These are phyloP conservation scores for Morphnarchus princeps DNA, from an alignment of 2,113 vertebrate species.

Conservation along the genomic window DNA sequence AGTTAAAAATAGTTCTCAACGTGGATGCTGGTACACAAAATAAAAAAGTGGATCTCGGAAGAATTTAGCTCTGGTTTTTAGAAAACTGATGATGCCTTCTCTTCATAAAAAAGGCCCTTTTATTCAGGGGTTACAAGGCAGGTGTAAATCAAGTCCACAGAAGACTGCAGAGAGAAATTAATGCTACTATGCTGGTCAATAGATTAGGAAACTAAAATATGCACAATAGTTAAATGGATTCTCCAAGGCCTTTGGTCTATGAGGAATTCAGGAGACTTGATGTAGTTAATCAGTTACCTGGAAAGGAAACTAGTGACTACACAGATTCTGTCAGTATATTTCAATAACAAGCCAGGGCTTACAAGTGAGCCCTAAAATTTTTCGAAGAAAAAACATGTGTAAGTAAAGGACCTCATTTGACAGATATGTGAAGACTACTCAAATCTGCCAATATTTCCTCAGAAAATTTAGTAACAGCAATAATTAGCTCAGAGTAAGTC, in stretches of 20 bases:
- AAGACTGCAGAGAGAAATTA: neutral
- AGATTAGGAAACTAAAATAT: neutral
- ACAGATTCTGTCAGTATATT: conserved; percentile 47
- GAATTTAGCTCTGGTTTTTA: neutral
- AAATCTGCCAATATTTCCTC: neutral
- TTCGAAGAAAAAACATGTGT: neutral
- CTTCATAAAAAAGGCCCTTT: neutral
- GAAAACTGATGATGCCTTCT: neutral
- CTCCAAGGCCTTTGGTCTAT: neutral
- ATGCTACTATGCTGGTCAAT: neutral
- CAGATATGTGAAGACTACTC: neutral
- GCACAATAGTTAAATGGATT: neutral
- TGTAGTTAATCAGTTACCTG: neutral
- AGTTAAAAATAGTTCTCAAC: neutral
- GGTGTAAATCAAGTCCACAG: neutral
- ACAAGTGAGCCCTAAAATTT: conserved; percentile 1
- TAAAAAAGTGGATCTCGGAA: neutral
- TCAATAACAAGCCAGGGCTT: conserved; percentile 7
- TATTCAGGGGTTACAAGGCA: neutral
- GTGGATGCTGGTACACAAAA: neutral
- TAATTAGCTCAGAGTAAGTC: neutral
- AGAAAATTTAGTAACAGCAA: neutral
- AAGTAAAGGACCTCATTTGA: conserved; percentile 49
- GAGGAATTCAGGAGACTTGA: neutral
- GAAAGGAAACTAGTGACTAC: conserved; percentile 1